These are phyloP conservation scores for Daktulosphaira vitifoliae DNA, from an alignment of 1,140 invertebrate genomes.

Conservation along the genomic window DNA sequence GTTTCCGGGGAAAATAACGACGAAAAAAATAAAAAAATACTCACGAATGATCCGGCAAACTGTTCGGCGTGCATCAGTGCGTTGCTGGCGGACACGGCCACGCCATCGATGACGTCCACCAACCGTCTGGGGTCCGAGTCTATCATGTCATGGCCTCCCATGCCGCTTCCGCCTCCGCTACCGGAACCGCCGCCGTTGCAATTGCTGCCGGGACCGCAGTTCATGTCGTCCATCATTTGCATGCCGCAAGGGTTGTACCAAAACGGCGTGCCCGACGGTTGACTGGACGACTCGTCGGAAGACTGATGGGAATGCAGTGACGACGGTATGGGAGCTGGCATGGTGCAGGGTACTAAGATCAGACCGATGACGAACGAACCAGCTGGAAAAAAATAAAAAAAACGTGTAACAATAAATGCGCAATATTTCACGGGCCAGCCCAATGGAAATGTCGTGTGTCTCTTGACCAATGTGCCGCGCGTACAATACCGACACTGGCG, in stretches of 20 bases:
- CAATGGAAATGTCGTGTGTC: too few species aligned
- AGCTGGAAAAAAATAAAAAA: neutral
- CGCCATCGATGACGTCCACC: constrained; percentile 43
- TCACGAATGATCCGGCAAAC: constrained; percentile 49
- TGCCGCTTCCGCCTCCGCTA: constrained; percentile 42
- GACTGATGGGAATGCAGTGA: constrained; percentile 35
- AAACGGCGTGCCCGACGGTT: constrained; percentile 37
- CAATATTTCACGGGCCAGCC: too few species aligned
- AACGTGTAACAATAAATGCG: too few species aligned
- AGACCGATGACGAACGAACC: constrained; percentile 25
- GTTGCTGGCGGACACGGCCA: constrained; percentile 46
- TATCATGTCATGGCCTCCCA: constrained; percentile 36
- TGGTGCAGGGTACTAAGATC: constrained; percentile 7
- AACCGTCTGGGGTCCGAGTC: constrained; percentile 21
- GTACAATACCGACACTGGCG: too few species aligned
- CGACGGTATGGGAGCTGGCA: constrained; percentile 33
- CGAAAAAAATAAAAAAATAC: too few species aligned
- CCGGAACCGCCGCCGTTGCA: constrained; percentile 41
- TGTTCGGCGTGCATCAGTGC: constrained; percentile 45
- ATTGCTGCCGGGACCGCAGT: too few species aligned
- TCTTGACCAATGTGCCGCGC: too few species aligned
- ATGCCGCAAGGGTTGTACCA: constrained; percentile 51
- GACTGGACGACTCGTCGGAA: neutral
- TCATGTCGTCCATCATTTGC: constrained; percentile 39
- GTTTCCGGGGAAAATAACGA: too few species aligned